phyloP scores from a whole-genome alignment of 2,113 vertebrate genomes.

The Apodemus sylvaticus region DNA sequence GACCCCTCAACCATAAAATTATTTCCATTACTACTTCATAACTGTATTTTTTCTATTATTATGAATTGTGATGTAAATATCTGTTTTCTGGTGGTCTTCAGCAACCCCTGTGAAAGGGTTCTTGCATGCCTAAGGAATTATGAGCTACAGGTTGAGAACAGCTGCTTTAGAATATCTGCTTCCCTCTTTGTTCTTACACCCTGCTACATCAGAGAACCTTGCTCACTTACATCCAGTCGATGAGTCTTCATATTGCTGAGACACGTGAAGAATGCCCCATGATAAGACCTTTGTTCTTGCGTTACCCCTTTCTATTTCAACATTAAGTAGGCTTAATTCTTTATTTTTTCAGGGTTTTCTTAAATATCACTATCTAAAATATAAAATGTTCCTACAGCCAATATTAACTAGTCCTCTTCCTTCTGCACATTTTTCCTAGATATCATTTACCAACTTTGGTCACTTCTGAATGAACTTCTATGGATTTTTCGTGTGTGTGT shows the following conservation, averaged over 20 bases:
- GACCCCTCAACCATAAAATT: not conserved
- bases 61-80: not conserved
- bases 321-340: not conserved
- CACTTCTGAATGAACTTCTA: constrained; percentile 3
- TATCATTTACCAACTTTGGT: not conserved
- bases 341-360: constrained; percentile 11
- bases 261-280: not conserved
- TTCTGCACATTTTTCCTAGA: not conserved
- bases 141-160: not conserved
- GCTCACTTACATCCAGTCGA: not conserved
- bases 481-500: not conserved
- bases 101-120: not conserved
- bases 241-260: not conserved
- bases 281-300: not conserved
- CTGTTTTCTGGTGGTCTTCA: not conserved
- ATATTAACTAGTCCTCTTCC: not conserved
- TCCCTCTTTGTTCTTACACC: not conserved
- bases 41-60: not conserved
- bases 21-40: not conserved
- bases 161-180: not conserved
- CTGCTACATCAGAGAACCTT: not conserved
- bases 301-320: not conserved
- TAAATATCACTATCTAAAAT: constrained; percentile 29
- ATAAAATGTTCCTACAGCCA: not conserved
- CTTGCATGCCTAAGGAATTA: not conserved